Conservation (phyloP, 2,113 vertebrate genomes). For the Psammodynastes pulverulentus region DNA sequence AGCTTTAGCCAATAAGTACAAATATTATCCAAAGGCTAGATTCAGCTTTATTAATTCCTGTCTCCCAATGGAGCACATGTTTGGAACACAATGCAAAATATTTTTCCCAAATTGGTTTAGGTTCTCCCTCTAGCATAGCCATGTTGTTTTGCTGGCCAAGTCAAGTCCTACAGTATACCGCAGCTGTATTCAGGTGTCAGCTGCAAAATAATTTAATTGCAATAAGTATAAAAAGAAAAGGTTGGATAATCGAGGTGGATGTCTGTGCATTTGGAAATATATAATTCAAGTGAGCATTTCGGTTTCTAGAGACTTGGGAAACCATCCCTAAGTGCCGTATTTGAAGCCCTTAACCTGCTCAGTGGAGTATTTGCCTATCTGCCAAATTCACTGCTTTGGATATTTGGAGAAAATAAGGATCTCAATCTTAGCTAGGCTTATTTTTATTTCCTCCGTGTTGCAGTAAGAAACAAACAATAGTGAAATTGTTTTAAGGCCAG, state of each 20-base stretch:
- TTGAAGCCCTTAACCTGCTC: neutral
- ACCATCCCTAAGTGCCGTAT: neutral
- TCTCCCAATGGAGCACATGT: neutral
- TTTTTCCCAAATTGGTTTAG: neutral
- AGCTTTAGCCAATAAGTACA: neutral
- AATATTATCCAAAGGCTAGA: neutral
- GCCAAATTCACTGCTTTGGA: neutral
- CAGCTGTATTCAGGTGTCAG: neutral
- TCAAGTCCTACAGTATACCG: neutral
- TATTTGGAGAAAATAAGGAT: neutral
- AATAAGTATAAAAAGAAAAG: neutral
- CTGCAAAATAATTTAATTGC: neutral
- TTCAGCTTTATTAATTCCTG: neutral
- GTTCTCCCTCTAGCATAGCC: neutral
- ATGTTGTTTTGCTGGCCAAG: neutral
- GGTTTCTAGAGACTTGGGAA: neutral
- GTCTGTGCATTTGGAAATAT: neutral
- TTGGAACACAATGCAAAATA: neutral
- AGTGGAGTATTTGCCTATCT: neutral
- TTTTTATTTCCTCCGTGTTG: neutral
- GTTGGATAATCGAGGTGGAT: neutral
- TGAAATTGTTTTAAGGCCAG: neutral
- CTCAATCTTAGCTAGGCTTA: neutral
- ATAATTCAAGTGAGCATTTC: neutral
- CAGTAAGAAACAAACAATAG: neutral